phyloP scores from a whole-genome alignment of 2,797 vertebrate species.

The Acanthopagrus latus region DNA sequence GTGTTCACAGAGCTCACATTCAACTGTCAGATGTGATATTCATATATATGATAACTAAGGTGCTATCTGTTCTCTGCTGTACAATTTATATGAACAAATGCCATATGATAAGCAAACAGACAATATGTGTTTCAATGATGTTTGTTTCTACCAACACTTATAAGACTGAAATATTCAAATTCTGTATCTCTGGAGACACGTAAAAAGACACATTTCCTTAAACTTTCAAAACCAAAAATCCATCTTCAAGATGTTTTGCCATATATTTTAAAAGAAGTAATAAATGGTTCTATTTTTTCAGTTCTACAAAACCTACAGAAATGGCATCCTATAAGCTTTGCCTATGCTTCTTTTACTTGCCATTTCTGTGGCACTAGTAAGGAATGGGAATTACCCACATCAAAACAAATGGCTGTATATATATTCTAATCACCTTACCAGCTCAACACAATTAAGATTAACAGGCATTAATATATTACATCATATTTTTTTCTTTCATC shows the following conservation, averaged over 20 bases:
- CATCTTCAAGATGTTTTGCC: not conserved
- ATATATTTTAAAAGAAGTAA: not conserved
- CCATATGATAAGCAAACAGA: no score
- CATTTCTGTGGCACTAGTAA: no score
- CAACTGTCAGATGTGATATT: not conserved
- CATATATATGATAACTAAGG: not conserved
- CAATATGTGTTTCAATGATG: no score
- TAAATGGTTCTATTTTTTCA: no score
- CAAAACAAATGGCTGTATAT: no score
- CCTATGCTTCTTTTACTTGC: no score
- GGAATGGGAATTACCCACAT: no score
- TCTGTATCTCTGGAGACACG: not conserved
- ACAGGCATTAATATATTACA: not conserved
- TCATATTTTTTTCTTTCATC: not conserved
- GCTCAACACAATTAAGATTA: not conserved
- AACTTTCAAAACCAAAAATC: not conserved
- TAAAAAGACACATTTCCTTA: constrained; percentile 16
- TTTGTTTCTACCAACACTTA: not conserved
- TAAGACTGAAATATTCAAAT: constrained; percentile 20
- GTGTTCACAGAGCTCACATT: not conserved
- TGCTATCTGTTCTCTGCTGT: not conserved
- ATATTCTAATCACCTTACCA: not conserved
- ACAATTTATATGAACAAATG: no score
- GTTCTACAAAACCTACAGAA: no score
- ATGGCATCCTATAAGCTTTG: no score